Conservation (phyloP, 2,113 vertebrate genomes). For the Brachypodius melanocephalos region DNA sequence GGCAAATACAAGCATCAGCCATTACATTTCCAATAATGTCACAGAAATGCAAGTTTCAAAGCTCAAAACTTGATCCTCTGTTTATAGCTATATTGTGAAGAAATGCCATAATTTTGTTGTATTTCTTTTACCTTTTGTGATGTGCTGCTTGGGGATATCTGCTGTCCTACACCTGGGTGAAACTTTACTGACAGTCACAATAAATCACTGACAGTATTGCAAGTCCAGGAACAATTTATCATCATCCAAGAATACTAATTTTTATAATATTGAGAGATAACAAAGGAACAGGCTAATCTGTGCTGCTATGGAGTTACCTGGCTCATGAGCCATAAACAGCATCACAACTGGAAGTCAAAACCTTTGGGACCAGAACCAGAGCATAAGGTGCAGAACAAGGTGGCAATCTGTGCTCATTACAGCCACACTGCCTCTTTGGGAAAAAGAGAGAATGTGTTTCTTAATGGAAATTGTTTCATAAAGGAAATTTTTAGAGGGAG, state of each 20-base stretch:
- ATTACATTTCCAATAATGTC: neutral
- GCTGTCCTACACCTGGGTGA: neutral
- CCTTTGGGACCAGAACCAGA: neutral
- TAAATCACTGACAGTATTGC: neutral
- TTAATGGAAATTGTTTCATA: neutral
- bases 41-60: neutral
- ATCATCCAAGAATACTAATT: neutral
- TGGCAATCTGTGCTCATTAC: neutral
- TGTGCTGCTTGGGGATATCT: neutral
- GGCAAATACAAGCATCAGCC: neutral
- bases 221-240: neutral
- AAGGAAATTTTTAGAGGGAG: neutral
- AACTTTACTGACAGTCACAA: neutral
- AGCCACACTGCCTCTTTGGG: neutral
- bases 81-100: neutral
- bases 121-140: neutral
- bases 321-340: neutral
- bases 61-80: neutral
- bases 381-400: neutral
- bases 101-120: neutral
- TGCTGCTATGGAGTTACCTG: neutral
- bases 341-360: neutral
- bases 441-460: neutral
- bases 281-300: neutral
- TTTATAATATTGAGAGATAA: neutral